These are phyloP conservation scores for Danaus melanippus DNA, from an alignment of 1,140 invertebrate species.

Conservation along the genomic window DNA sequence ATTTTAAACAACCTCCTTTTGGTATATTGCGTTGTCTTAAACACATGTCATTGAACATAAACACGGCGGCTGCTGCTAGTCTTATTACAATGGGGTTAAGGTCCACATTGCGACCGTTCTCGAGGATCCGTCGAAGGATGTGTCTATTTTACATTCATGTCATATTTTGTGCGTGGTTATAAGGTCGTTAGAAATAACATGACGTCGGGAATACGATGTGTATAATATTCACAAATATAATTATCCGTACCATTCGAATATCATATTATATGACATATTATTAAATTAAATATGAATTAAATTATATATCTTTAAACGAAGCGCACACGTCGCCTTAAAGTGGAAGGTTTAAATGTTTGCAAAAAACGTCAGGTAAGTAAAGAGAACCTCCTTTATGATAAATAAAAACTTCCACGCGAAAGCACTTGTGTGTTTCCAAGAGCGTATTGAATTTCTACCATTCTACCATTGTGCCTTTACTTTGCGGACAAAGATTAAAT, in stretches of 20 bases:
- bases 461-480: slow-evolving; percentile 26
- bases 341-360: slow-evolving; percentile 18
- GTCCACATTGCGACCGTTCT: slow-evolving; percentile 20
- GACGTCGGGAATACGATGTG: slow-evolving; percentile 12
- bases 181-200: slow-evolving; percentile 32
- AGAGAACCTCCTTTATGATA: slow-evolving; percentile 16
- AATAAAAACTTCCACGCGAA: slow-evolving; percentile 27
- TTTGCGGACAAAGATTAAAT: slow-evolving; percentile 21
- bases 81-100: slow-evolving; percentile 30
- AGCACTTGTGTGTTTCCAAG: slow-evolving; percentile 24
- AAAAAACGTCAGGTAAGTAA: slow-evolving; percentile 20
- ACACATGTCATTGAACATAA: slow-evolving; percentile 56
- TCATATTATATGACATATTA: not conserved
- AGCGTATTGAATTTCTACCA: slow-evolving; percentile 45
- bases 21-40: slow-evolving; percentile 50
- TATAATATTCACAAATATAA: slow-evolving; percentile 3
- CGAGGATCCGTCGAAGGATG: slow-evolving; percentile 26
- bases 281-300: slow-evolving; percentile 4
- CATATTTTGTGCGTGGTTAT: slow-evolving; percentile 47
- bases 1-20: slow-evolving; percentile 67
- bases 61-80: slow-evolving; percentile 32
- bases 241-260: not conserved
- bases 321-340: slow-evolving; percentile 10
- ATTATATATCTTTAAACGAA: slow-evolving; percentile 5
- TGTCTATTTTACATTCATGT: slow-evolving; percentile 54